Evolutionary conservation across 2,113 vertebrate species (phyloP), one percentile per base, ranked within the genome.

Genomic region (Lipotes vexillifer): DNA sequence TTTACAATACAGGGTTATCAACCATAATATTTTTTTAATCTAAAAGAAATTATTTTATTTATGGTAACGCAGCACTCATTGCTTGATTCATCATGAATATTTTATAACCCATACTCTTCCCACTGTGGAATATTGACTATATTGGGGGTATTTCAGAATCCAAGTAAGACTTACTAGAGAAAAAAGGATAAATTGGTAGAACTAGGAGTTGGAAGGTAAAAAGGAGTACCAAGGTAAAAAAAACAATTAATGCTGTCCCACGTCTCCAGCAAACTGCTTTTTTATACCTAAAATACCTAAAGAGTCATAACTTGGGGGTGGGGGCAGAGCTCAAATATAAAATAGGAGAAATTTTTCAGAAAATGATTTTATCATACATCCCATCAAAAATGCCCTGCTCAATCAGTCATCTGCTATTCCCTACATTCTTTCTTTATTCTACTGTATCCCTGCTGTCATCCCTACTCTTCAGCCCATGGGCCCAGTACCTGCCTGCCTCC

Each of bases 21-120:
- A 36, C 52, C 86, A 63, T 72, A 93, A 74, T 83, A 55, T 7
- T 92, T 74, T 55, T 78, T 65, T 20, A 91, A 88, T 59, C 33
- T 89, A 46, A 78, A 88, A 91, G 41, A 89, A 85, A 82, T 44
- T 59, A 88, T 81, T 78, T 93, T n/a, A 52, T 55, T 96, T 55
- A 77, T 72, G 66, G 18, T 85, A 92, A 85, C 57, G 5, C 18
- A 81, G 18, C 11, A 69, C 36, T 75, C 65, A 11, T 15, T 38
- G 59, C 17, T 52, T 68, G 63, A 49, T 1, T 46, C 1, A 85
- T 46, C 29, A 44, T 94, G 66, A 94, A 41, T 27, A 84, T 31
- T 74, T 74, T 66, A 77, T 75, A 87, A 93, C 66, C 25, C 65
- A 89, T 33, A 88, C 29, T 71, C 41, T 85, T 80, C 55, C 23